phyloP scores from a whole-genome alignment of 2,888 invertebrate genomes.

The Morpho achilles region DNA sequence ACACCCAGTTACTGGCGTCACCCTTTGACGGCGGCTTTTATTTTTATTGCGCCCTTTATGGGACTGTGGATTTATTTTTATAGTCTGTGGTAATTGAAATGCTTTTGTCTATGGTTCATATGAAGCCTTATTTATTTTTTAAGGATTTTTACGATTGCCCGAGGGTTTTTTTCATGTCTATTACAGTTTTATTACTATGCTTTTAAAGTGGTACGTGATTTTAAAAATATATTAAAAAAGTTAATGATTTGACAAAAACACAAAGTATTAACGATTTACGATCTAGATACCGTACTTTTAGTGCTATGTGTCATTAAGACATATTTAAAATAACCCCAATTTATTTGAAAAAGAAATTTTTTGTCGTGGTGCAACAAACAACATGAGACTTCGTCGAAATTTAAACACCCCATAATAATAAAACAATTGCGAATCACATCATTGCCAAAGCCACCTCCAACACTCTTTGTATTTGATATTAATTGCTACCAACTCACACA shows the following conservation, averaged over 20 bases:
- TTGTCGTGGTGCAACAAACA: not conserved
- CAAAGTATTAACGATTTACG: no score
- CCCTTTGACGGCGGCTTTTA: conserved; percentile 34
- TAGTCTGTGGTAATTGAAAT: conserved; percentile 31
- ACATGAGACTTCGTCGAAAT: conserved; percentile 5
- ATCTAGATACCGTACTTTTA: no score
- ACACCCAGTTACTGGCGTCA: conserved; percentile 11
- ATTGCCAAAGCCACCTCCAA: conserved; percentile 14
- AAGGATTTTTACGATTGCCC: conserved; percentile 22
- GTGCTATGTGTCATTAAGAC: no score
- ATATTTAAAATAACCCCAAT: no score
- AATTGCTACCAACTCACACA: conserved; percentile 13
- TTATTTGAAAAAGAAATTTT: no score
- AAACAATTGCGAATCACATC: conserved; percentile 18
- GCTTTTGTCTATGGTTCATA: conserved; percentile 26
- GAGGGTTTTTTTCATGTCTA: conserved; percentile 15
- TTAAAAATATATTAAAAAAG: not conserved
- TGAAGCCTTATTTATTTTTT: conserved; percentile 17
- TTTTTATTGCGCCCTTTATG: conserved; percentile 36
- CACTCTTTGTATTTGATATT: conserved; percentile 20
- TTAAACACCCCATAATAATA: conserved; percentile 7
- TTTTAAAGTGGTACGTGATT: conserved; percentile 4
- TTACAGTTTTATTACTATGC: conserved; percentile 16
- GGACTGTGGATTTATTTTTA: conserved; percentile 26
- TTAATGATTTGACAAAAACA: not conserved